Percentiles rank a stretch among this genome's conserved stretches.
Conservation (phyloP, 2,113 vertebrate species). For the Lates calcarifer region DNA sequence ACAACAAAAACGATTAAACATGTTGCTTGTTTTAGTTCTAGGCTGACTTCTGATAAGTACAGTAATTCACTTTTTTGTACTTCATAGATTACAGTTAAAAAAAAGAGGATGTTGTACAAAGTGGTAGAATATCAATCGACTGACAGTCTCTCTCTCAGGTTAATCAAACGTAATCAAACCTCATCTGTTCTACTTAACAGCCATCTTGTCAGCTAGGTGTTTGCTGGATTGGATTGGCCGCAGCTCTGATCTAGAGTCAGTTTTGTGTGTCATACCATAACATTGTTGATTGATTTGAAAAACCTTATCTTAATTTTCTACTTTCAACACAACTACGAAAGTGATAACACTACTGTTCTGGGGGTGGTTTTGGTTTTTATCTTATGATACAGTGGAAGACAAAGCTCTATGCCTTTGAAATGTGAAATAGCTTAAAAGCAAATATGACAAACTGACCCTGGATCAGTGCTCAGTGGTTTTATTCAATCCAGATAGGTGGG, state of each 20-base stretch:
- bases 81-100: conserved; percentile 43
- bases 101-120: conserved; percentile 67
- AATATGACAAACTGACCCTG: conserved; percentile 40
- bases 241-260: conserved; percentile 39
- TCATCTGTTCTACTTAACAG: conserved; percentile 63
- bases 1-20: conserved; percentile 39
- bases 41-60: conserved; percentile 48
- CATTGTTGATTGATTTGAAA: conserved; percentile 13
- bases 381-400: conserved; percentile 8
- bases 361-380: conserved; percentile 20
- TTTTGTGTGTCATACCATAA: conserved; percentile 4
- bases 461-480: conserved; percentile 26
- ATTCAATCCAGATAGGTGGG: conserved; percentile 48
- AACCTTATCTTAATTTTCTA: not conserved
- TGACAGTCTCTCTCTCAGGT: conserved; percentile 77
- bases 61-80: conserved; percentile 42
- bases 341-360: conserved; percentile 12
- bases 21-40: conserved; percentile 58
- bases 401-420: conserved; percentile 3
- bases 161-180: conserved; percentile 69
- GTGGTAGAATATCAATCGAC: conserved; percentile 55
- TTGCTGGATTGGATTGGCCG: conserved; percentile 31
- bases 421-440: conserved; percentile 44
- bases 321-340: conserved; percentile 11
- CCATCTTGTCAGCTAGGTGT: conserved; percentile 40